These are phyloP conservation scores for Taenioides sp. DNA, from an alignment of 2,797 vertebrate genomes.

Conservation along the genomic window DNA sequence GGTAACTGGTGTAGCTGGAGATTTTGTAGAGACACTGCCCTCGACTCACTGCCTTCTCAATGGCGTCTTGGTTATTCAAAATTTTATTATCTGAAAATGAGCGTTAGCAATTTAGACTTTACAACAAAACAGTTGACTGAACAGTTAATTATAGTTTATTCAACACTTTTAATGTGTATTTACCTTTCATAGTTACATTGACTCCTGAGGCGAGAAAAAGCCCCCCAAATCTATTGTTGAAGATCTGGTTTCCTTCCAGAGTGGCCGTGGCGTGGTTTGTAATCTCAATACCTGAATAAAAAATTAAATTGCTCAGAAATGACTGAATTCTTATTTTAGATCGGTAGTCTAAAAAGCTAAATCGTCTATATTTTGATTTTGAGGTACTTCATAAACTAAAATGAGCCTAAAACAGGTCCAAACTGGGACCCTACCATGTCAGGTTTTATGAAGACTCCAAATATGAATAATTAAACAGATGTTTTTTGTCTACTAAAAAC, in stretches of 20 bases:
- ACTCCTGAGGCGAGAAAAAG: constrained; percentile 98
- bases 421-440: too few species aligned
- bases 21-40: constrained; percentile 99
- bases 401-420: too few species aligned
- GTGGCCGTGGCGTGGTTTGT: constrained; percentile 99
- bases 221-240: constrained; percentile 99
- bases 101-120: neutral
- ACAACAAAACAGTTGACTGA: too few species aligned
- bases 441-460: too few species aligned
- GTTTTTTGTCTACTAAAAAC: too few species aligned
- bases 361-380: too few species aligned
- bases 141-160: neutral
- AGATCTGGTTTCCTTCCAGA: constrained; percentile 99
- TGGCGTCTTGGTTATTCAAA: constrained; percentile 99
- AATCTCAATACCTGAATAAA: constrained; percentile 91
- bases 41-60: constrained; percentile 99
- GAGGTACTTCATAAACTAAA: too few species aligned
- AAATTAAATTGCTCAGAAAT: neutral
- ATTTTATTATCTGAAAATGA: constrained; percentile 94
- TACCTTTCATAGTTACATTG: constrained; percentile 99
- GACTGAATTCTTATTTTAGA: neutral
- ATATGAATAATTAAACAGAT: too few species aligned
- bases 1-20: constrained; percentile 99
- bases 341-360: too few species aligned
- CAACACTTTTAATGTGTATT: neutral